Base-by-base conservation (phyloP, 2,797 vertebrate species). In the Phylloscopus collybita region DNA sequence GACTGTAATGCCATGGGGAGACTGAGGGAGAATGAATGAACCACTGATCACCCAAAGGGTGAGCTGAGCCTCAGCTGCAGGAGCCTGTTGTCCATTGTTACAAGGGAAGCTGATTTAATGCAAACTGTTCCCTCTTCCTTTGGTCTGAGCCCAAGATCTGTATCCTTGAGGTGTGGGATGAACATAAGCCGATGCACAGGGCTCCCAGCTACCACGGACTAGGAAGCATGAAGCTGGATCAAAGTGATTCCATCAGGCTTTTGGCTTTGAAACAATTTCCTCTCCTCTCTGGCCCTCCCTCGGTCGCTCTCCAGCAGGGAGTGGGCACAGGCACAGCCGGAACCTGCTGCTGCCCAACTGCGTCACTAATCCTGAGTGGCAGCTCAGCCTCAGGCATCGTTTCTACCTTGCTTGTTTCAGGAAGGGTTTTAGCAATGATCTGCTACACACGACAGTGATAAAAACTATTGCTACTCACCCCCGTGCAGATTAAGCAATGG, bases 151-250 rank as follows among this genome's bases (percentile, higher is more conserved):
- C 60, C 47, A 44, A 42, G 14, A 16, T 36, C 53, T 27, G 10
- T 21, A 0, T 26, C 67, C 64, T 13, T 30, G 27, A 61, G 14
- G 29, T 26, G 14, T 22, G 47, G 38, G 14, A 15, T 64, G 50
- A n/a, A 40, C 42, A n/a, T 2, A 47, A 56, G 0, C 15, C 3
- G 0, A 19, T 6, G 7, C 57, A 11, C 50, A 70, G 47, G 42
- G 51, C 44, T 78, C 53, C n/a, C 26, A 26, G 5, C 32, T 26
- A 11, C 44, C 13, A 5, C 2, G 4, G 51, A 27, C 51, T 23
- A 11, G 72, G 45, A 67, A 73, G 32, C 47, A 11, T 3, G 4
- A 40, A 38, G n/a, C 3, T 66, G 73, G 21, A 47, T 59, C 27
- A 6, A 21, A 34, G 18, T 17, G 14, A 60, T 66, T 53, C 62